Base-by-base conservation (phyloP, 2,113 vertebrate species). In the Gymnorhina tibicen region DNA sequence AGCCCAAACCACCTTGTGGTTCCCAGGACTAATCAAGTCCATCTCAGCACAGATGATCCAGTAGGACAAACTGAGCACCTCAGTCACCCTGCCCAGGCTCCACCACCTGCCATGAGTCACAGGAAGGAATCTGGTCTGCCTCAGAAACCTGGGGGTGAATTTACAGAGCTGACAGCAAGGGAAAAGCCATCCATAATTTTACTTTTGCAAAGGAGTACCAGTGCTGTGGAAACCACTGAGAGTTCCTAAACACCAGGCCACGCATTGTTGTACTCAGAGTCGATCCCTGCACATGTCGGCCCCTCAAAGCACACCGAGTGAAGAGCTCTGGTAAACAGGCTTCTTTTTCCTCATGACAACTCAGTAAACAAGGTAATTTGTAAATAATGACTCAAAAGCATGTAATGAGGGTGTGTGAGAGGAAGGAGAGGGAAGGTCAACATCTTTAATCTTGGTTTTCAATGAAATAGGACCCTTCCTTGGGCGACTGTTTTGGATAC, bases 331-430 rank as follows among this genome's bases (percentile, higher is more conserved):
- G 74, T 77, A 72, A 76, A 73, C 24, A 93, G 73, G 33, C 14
- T 47, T 49, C 33, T 58, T 59, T 60, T 68, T 16, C 74, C 91
- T 89, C 24, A 9, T 85, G 66, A 82, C 91, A 89, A 80, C 66
- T 10, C 69, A 59, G 73, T 95, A 95, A 94, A 95, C 91, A 94
- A 88, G 76, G 42, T 76, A 75, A 87, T 97, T 97, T 96, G 95
- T 89, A 96, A 97, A 97, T 83, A 91, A 91, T 98, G 97, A 98
- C 95, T 98, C 97, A 98, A 89, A 80, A 79, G 68, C 15, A 1
- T 68, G 70, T 94, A 94, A 96, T n/a, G 62, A 91, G 89, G 90
- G 77, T 11, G 89, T 89, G 88, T 47, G 66, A 91, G 59, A 79
- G 75, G 56, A n/a, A 95, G 76, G 78, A 80, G 62, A 93, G 73